Base-by-base conservation (phyloP, 2,113 vertebrate genomes). In the Bubo blakistoni region DNA sequence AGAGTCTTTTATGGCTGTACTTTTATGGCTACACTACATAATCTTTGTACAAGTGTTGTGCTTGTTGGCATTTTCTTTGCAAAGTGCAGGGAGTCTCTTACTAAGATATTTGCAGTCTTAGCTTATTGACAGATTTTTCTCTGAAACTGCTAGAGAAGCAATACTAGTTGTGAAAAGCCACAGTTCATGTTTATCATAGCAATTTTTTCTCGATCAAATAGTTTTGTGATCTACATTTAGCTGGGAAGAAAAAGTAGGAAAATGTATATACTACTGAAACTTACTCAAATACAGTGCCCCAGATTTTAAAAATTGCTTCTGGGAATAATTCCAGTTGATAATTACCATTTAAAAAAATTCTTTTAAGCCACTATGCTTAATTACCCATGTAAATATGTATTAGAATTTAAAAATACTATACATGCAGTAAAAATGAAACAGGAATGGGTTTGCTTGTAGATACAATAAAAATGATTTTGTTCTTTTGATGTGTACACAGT, bases 341-440 rank as follows among this genome's bases (percentile, higher is more conserved):
- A 98, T 97, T 97, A 95, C 83, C 49, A 71, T 54, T 87, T 71
- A 2, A 74, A 95, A 87, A 87, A 71, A 49, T 38, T 89, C n/a
- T 91, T 93, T 87, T 87, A 84, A 79, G 65, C 32, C 18, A 21
- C 74, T 61, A 59, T 81, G 93, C 83, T 78, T 97, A 96, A 97
- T 98, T 97, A 95, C 58, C 92, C 63, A 88, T 93, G 96, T 88
- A 98, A 97, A 97, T 97, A 96, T 81, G 73, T 93, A 51, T 95
- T 93, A 70, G 91, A 85, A 91, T 51, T 92, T 93, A 44, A 82
- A 96, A 97, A 70, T 89, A 57, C 65, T 62, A 15, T 65, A 61
- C 66, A 82, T 73, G 30, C 27, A 85, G 59, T 86, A 82, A 86
- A 92, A 92, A 83, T 63, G 15, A 87, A 89, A 81, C 8, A 9